Percentiles rank a stretch among this genome's conserved stretches.
phyloP scores from a whole-genome alignment of 2,888 invertebrate genomes.

The Eilema griseolum region DNA sequence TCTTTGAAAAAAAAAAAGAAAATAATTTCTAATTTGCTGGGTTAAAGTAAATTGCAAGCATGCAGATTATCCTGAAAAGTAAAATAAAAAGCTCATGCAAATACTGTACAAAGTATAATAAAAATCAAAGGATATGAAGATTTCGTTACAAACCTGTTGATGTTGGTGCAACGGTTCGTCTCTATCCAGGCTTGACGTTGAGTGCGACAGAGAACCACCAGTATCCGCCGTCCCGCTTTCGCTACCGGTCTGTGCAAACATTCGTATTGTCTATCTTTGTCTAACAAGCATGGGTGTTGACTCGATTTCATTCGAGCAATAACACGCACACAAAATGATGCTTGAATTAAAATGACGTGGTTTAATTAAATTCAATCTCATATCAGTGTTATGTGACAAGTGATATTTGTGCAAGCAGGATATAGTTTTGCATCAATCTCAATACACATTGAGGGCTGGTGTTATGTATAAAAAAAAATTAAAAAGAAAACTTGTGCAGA shows the following conservation, averaged over 20 bases:
- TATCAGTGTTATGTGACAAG: slow-evolving; percentile 25
- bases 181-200: slow-evolving; percentile 95
- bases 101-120: background rate
- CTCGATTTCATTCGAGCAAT: slow-evolving; percentile 27
- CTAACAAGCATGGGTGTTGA: slow-evolving; percentile 61
- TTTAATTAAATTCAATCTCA: slow-evolving; percentile 20
- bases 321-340: slow-evolving; percentile 34
- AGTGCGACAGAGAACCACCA: slow-evolving; percentile 91
- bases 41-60: slow-evolving; percentile 10
- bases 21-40: background rate
- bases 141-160: slow-evolving; percentile 79
- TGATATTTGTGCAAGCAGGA: slow-evolving; percentile 24
- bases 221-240: slow-evolving; percentile 88
- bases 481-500: slow-evolving; percentile 9
- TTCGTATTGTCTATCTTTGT: slow-evolving; percentile 62
- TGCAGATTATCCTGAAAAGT: background rate
- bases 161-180: slow-evolving; percentile 90
- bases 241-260: slow-evolving; percentile 81
- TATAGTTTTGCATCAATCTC: slow-evolving; percentile 6
- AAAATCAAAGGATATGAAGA: background rate
- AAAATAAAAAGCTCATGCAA: slow-evolving; percentile 2
- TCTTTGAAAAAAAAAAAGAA: background rate
- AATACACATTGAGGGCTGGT: slow-evolving; percentile 1
- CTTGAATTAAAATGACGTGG: slow-evolving; percentile 5
- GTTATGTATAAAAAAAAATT: background rate